Evolutionary conservation across 2,113 vertebrate genomes (phyloP).

Genomic region (Montifringilla adamsi): DNA sequence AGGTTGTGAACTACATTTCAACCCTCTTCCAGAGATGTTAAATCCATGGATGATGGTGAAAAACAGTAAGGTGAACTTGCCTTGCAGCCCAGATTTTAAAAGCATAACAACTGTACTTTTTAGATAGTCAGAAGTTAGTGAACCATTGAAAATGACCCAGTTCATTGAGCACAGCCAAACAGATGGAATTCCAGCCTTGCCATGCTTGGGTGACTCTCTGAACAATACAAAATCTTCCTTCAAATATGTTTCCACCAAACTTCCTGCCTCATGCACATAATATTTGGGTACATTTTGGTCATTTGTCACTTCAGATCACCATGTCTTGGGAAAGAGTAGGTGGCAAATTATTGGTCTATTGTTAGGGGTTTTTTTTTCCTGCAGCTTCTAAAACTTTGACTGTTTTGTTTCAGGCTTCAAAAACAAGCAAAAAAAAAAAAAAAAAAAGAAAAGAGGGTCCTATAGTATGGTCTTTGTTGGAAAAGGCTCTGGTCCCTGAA

Average conservation of each 20-base stretch:
- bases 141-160: constrained; percentile 78
- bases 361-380: not conserved
- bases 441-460: no score
- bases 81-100: constrained; percentile 68
- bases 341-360: not conserved
- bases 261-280: constrained; percentile 22
- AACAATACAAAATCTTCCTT: constrained; percentile 73
- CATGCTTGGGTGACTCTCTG: constrained; percentile 46
- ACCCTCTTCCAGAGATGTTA: constrained; percentile 8
- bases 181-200: constrained; percentile 77
- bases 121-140: constrained; percentile 77
- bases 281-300: constrained; percentile 24
- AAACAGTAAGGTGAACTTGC: constrained; percentile 61
- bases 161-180: constrained; percentile 78
- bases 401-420: not conserved
- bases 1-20: not conserved
- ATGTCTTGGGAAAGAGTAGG: not conserved
- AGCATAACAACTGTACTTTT: constrained; percentile 80
- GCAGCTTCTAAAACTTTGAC: not conserved
- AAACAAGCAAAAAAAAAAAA: not conserved
- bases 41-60: constrained; percentile 50
- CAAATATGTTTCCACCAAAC: constrained; percentile 45
- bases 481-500: not conserved
- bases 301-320: constrained; percentile 4
- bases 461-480: not conserved